Percentiles rank a stretch among this genome's conserved stretches.
phyloP scores from a whole-genome alignment of 2,797 vertebrate species.

The Prionace glauca region DNA sequence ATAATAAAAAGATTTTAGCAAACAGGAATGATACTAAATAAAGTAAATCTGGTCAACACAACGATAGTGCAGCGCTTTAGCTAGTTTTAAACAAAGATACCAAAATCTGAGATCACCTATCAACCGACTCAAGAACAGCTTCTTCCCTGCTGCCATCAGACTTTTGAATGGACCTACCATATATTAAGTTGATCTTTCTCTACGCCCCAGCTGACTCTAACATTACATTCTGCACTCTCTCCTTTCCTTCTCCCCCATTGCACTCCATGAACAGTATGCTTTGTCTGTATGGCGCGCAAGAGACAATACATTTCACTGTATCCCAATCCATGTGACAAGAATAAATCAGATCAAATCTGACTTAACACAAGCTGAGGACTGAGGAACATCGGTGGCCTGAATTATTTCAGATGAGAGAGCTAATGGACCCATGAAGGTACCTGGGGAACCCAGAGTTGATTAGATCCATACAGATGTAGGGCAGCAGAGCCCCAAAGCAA shows the following conservation, averaged over 20 bases:
- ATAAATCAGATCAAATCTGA: not conserved
- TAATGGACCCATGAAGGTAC: not conserved
- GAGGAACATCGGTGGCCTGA: not conserved
- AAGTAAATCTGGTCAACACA: not conserved
- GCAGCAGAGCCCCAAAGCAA: not conserved
- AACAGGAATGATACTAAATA: not conserved
- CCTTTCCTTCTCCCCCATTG: too few species aligned
- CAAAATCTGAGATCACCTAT: too few species aligned
- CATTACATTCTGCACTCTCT: too few species aligned
- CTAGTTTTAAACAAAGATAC: not conserved
- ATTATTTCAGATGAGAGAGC: not conserved
- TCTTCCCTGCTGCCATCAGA: too few species aligned
- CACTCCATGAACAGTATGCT: too few species aligned
- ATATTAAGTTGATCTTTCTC: too few species aligned
- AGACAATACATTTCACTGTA: too few species aligned
- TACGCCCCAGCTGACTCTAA: too few species aligned
- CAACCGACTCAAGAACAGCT: too few species aligned
- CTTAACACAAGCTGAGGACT: not conserved
- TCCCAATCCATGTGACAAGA: too few species aligned
- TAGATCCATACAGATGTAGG: not conserved
- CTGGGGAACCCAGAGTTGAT: not conserved
- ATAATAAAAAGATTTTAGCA: not conserved
- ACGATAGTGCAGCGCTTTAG: not conserved
- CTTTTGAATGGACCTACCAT: too few species aligned
- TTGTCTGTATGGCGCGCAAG: too few species aligned